A percentile compares a stretch with the other conserved stretches of the same genome.
Conservation (phyloP, 2,797 vertebrate species). For the Sebastes cheni region DNA sequence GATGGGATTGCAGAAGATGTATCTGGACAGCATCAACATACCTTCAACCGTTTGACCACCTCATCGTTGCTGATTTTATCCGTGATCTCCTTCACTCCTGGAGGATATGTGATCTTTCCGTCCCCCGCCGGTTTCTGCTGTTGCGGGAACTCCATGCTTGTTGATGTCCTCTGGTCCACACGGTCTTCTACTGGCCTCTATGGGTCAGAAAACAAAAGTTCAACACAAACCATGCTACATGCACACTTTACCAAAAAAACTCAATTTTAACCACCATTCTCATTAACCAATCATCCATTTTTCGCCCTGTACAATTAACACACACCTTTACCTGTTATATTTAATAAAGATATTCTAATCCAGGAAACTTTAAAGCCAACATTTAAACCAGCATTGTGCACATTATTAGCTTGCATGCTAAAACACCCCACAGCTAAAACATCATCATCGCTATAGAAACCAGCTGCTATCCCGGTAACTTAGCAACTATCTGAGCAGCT, state of each 20-base stretch:
- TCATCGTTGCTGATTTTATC: slow-evolving; percentile 99
- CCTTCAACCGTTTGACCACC: slow-evolving; percentile 98
- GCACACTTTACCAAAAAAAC: slow-evolving; percentile 78
- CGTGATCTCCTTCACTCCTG: slow-evolving; percentile 98
- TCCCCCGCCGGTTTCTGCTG: slow-evolving; percentile 89
- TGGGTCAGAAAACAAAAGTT: slow-evolving; percentile 99
- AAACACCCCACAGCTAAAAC: slow-evolving; percentile 53
- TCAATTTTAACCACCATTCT: slow-evolving; percentile 75
- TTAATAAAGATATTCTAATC: neutral
- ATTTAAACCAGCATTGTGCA: slow-evolving; percentile 44
- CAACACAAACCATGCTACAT: slow-evolving; percentile 84
- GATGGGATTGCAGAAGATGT: neutral
- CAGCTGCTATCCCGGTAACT: neutral
- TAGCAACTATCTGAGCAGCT: neutral
- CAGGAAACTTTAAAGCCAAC: slow-evolving; percentile 40
- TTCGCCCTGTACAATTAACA: too few species aligned
- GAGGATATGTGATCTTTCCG: slow-evolving; percentile 94
- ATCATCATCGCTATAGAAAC: slow-evolving; percentile 39
- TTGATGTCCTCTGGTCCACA: slow-evolving; percentile 84
- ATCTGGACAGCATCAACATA: slow-evolving; percentile 60
- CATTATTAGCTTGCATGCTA: slow-evolving; percentile 72
- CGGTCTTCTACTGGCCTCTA: slow-evolving; percentile 99
- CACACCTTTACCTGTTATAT: neutral
- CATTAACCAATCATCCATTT: slow-evolving; percentile 4
- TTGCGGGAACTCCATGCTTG: slow-evolving; percentile 96